Evolutionary conservation across 2,888 invertebrate species (phyloP), one percentile per base, ranked within the genome.

Genomic region (Leptinotarsa juncta): DNA sequence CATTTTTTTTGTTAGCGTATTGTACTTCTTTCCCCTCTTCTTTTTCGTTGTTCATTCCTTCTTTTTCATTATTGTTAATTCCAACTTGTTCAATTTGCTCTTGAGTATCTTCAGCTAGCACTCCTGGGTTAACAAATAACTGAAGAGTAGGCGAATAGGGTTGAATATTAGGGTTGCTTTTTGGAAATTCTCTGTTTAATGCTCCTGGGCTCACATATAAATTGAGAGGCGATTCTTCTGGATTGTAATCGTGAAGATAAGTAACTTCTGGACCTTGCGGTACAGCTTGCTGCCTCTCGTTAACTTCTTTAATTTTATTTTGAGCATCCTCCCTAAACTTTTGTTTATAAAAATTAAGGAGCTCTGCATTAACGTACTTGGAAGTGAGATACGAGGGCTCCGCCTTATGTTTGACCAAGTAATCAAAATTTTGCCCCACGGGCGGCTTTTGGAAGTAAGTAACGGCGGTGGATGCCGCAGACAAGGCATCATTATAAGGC

Each of bases 271-370:
- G 16, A 49, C 53, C 42, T 18, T 71, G 23, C 16, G 18, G 23
- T 3, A 48, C 18, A 3, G 65, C 23, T 55, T 67, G 72, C 20
- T 70, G 68, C 48, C n/a, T 67, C 50, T 26, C 16, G 16, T 74
- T 67, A 23, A 71, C 74, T 71, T 77, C 70, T 18, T 73, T 51
- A 65, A 77, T 65, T 62, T 78, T 76, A 18, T 57, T 57, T 15
- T 67, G 76, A 2, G 85, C 85, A 71, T 85, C 85, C 26, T 79
- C 75, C 15, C 78, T 70, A 70, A 85, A 85, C 76, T 85, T 84
- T 65, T 81, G 80, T 42, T 77, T 78, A 71, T 81, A 84, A 76
- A 81, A 84, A n/a, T 82, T 78, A n/a, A 84, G 71, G n/a, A 84
- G 53, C 12, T 81, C 77, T 14, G 74, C 74, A 68, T 78, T 79